phyloP scores from a whole-genome alignment of 2,113 vertebrate species.

The Monopterus albus region DNA sequence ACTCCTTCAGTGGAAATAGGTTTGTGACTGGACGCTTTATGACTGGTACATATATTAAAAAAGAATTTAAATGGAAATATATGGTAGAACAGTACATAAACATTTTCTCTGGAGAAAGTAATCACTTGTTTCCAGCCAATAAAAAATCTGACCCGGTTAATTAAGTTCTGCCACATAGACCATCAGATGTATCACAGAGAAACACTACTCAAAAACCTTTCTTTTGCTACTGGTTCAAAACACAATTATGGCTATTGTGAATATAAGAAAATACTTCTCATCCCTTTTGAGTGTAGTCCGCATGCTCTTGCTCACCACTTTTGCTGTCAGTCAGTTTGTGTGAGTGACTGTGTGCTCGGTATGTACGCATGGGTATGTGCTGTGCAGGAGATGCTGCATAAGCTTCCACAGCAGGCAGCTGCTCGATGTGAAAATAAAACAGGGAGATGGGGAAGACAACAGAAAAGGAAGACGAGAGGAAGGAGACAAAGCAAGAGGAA shows the following conservation, averaged over 20 bases:
- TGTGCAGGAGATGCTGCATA: conserved; percentile 31
- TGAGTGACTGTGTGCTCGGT: not conserved
- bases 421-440: conserved; percentile 50
- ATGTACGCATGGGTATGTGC: conserved; percentile 10
- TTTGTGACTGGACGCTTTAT: too few species aligned
- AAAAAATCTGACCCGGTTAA: conserved; percentile 14
- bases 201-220: too few species aligned
- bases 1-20: too few species aligned
- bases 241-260: not conserved
- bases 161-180: conserved; percentile 8
- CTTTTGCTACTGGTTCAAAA: conserved; percentile 15
- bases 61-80: too few species aligned
- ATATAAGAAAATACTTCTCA: not conserved
- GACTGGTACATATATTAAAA: too few species aligned
- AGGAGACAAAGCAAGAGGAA: conserved; percentile 31
- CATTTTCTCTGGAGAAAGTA: too few species aligned
- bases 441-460: conserved; percentile 18
- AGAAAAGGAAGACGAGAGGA: conserved; percentile 32
- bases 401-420: conserved; percentile 51
- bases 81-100: too few species aligned
- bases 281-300: not conserved
- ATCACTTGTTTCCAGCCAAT: conserved; percentile 24
- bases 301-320: not conserved
- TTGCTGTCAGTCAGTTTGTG: conserved; percentile 3
- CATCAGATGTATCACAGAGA: too few species aligned